phyloP scores from a whole-genome alignment of 2,888 invertebrate species.

The Vannuccia rotundouncinata region DNA sequence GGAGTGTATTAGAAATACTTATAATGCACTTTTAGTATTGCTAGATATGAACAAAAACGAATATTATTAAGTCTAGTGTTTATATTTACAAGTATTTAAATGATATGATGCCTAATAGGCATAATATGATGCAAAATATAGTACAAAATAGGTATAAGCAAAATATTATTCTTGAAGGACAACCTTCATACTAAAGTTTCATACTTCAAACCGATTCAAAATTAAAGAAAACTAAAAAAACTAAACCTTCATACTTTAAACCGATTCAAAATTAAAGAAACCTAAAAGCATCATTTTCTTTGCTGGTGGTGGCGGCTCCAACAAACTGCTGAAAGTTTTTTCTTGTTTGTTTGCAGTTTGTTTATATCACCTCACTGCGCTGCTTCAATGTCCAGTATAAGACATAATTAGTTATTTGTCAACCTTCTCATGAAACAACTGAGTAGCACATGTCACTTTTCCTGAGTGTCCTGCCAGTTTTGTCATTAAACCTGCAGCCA shows the following conservation, averaged over 20 bases:
- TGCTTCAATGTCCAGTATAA: constrained; percentile 20
- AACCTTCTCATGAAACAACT: constrained; percentile 11
- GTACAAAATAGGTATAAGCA: neutral
- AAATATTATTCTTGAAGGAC: constrained; percentile 19
- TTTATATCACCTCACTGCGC: constrained; percentile 17
- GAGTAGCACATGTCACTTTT: constrained; percentile 25
- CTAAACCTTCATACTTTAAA: too few species aligned
- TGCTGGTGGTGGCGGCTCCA: constrained; percentile 23
- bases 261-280: constrained; percentile 13
- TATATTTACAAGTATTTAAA: constrained; percentile 19
- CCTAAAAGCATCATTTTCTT: constrained; percentile 9
- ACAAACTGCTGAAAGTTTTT: constrained; percentile 18
- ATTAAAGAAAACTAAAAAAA: too few species aligned
- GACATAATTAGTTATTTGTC: constrained; percentile 20
- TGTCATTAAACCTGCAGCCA: neutral
- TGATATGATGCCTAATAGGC: too few species aligned
- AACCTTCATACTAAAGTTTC: constrained; percentile 1
- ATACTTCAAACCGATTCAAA: too few species aligned
- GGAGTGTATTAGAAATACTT: neutral
- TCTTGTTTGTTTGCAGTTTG: constrained; percentile 4
- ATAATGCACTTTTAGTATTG: constrained; percentile 20
- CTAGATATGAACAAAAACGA: constrained; percentile 15
- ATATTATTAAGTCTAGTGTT: neutral
- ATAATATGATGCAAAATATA: constrained; percentile 14
- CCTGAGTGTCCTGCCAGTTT: constrained; percentile 20